Evolutionary conservation across 30 jellyfish, hydroid and myxozoan species (phyloP).

Genomic region (Chironex yamaguchii): DNA sequence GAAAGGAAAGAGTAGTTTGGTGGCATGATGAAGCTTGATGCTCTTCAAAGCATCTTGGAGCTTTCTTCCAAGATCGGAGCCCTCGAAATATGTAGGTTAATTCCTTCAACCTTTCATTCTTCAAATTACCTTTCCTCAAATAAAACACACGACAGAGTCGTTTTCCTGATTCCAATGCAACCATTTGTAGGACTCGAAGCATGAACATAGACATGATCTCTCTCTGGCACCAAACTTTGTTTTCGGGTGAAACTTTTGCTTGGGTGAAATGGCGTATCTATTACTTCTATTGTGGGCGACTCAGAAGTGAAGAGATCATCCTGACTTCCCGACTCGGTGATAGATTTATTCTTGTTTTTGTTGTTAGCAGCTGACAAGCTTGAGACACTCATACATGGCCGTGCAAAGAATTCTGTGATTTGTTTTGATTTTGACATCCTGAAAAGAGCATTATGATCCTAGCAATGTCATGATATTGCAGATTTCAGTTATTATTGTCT

Average conservation of each 20-base stretch:
- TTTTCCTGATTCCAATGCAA: slow-evolving; percentile 47
- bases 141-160: slow-evolving; percentile 38
- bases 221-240: slow-evolving; percentile 33
- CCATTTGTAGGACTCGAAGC: slow-evolving; percentile 66
- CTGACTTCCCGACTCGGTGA: slow-evolving; percentile 10
- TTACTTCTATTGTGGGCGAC: slow-evolving; percentile 6
- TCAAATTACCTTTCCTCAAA: slow-evolving; percentile 29
- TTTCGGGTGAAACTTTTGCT: slow-evolving; percentile 29
- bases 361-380: not conserved
- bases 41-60: slow-evolving; percentile 46
- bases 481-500: too few species aligned
- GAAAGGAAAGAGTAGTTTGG: slow-evolving; percentile 49
- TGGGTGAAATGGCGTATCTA: slow-evolving; percentile 31
- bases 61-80: slow-evolving; percentile 35
- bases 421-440: slow-evolving; percentile 15
- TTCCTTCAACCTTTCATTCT: slow-evolving; percentile 45
- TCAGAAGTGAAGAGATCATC: slow-evolving; percentile 8
- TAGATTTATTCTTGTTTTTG: slow-evolving; percentile 12
- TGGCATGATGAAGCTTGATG: slow-evolving; percentile 68
- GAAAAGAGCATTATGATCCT: slow-evolving; percentile 1
- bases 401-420: slow-evolving; percentile 14
- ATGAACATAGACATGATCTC: slow-evolving; percentile 51
- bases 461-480: not conserved
- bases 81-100: slow-evolving; percentile 23
- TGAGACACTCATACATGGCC: not conserved